Percentiles rank a stretch among this genome's conserved stretches.
Conservation (phyloP, 2,888 invertebrate species). For the Agonopterix alstromeriana region DNA sequence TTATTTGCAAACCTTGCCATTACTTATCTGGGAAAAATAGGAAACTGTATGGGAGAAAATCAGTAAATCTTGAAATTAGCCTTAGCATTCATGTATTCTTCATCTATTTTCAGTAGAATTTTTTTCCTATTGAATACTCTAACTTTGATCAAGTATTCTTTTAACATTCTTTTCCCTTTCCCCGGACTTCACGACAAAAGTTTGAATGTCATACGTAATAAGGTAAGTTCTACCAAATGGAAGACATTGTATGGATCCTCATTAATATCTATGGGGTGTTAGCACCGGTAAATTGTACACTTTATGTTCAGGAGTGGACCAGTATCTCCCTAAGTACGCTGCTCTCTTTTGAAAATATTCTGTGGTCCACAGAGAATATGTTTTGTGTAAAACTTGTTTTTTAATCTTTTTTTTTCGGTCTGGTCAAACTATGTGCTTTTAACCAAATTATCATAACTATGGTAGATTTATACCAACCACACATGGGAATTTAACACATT, state of each 20-base stretch:
- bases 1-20: too few relatives aligned
- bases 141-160: too few relatives aligned
- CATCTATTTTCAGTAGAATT: too few relatives aligned
- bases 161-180: background rate
- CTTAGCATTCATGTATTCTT: too few relatives aligned
- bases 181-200: background rate
- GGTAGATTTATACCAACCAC: too few relatives aligned
- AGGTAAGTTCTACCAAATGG: background rate
- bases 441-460: too few relatives aligned
- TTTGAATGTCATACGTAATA: background rate
- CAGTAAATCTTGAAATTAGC: too few relatives aligned
- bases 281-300: conserved; percentile 13
- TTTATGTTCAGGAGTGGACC: conserved; percentile 17
- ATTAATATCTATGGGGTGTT: conserved; percentile 11
- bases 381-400: conserved; percentile 21
- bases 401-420: conserved; percentile 1
- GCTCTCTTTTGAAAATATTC: conserved; percentile 19
- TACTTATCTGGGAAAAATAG: too few relatives aligned
- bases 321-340: conserved; percentile 14
- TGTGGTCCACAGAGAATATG: conserved; percentile 25
- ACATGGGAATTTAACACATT: too few relatives aligned
- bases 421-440: too few relatives aligned
- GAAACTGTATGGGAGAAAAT: too few relatives aligned
- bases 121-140: too few relatives aligned
- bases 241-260: conserved; percentile 3